Conservation (phyloP, 64 coral and sea anemone genomes). For the Astreopora myriophthalma region DNA sequence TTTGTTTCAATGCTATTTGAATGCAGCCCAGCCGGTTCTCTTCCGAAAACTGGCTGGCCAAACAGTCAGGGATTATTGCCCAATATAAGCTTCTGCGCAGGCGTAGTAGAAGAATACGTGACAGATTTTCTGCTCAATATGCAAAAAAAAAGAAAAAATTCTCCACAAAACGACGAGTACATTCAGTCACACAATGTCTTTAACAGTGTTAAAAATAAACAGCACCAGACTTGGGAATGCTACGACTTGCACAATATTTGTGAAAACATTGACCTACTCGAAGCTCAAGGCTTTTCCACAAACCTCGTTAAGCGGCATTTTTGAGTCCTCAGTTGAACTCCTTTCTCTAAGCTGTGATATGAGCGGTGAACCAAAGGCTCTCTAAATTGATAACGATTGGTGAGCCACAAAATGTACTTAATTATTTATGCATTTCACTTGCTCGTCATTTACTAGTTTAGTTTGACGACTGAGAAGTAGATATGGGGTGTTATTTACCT, state of each 20-base stretch:
- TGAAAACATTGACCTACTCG: not conserved
- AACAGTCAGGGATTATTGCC: not conserved
- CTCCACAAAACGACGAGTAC: not conserved
- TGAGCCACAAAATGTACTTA: not conserved
- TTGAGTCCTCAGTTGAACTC: not conserved
- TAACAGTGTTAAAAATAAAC: constrained; percentile 12
- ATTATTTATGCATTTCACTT: not conserved
- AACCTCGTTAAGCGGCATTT: not conserved
- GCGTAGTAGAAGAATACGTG: constrained; percentile 27
- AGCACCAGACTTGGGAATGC: not conserved
- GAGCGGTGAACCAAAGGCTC: not conserved
- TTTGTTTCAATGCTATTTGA: constrained; percentile 2
- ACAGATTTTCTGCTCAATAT: constrained; percentile 46
- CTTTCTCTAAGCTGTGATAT: not conserved
- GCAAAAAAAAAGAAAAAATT: constrained; percentile 16
- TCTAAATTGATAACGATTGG: not conserved
- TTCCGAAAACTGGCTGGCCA: constrained; percentile 19
- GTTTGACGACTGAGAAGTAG: not conserved
- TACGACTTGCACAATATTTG: not conserved
- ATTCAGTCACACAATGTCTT: constrained; percentile 15
- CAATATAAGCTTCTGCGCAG: constrained; percentile 4
- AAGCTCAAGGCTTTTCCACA: not conserved
- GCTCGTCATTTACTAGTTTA: not conserved
- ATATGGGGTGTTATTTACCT: not conserved
- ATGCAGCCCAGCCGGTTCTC: not conserved